phyloP scores from a whole-genome alignment of 2,888 invertebrate genomes.

The Tubulanus polymorphus region DNA sequence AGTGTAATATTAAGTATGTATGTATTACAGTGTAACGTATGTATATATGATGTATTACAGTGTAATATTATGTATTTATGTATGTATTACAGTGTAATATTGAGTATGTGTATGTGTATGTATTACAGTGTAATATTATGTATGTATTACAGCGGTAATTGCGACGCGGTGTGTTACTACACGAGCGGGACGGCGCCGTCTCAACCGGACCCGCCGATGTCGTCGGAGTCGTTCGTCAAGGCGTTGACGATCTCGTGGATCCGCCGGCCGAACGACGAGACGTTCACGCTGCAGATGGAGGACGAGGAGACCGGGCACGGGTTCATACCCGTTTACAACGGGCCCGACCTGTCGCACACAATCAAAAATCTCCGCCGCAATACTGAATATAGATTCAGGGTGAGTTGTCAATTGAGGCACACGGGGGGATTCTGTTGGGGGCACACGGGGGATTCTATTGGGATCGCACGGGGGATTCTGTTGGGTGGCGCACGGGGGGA shows the following conservation, averaged over 20 bases:
- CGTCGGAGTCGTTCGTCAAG: constrained; percentile 64
- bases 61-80: too few relatives aligned
- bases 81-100: too few relatives aligned
- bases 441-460: too few relatives aligned
- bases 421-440: too few relatives aligned
- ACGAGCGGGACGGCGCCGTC: constrained; percentile 78
- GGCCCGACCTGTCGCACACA: constrained; percentile 66
- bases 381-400: constrained; percentile 73
- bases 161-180: constrained; percentile 55
- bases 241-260: constrained; percentile 72
- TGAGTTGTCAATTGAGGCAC: constrained; percentile 46
- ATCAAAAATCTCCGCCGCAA: constrained; percentile 69
- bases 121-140: too few relatives aligned
- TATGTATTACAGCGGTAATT: constrained; percentile 45
- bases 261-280: constrained; percentile 70
- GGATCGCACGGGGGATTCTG: too few relatives aligned
- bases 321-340: constrained; percentile 75
- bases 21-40: too few relatives aligned
- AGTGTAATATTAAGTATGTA: too few relatives aligned
- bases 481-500: too few relatives aligned
- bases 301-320: constrained; percentile 67
- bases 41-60: too few relatives aligned
- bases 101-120: too few relatives aligned
- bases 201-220: constrained; percentile 72
- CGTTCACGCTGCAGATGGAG: constrained; percentile 80